Base-by-base conservation (phyloP, 1,140 invertebrate species). In the Formica selysi region DNA sequence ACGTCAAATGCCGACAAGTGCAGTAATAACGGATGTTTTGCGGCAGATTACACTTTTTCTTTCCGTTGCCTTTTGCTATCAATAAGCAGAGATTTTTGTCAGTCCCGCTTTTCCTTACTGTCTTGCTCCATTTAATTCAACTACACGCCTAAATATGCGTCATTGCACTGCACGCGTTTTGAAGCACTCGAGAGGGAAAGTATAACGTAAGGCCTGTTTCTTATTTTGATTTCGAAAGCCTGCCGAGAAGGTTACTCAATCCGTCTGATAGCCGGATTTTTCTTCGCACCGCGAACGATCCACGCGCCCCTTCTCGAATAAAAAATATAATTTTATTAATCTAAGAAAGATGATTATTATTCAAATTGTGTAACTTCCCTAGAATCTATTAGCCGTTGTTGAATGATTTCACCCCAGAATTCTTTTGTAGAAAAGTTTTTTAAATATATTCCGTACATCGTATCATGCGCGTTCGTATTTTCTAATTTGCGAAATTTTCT, bases 191-290 rank as follows among this genome's bases (percentile, higher is more conserved):
- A 83, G 79, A 83, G 79, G 54, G 79, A 83, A 83, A 83, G 79
- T 83, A 73, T 48, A 83, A 74, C 54, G 68, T 44, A 44, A 57
- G 36, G 68, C 38, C 11, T 51, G 68, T 74, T 83, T 83, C 79
- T 81, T 73, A 81, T 73, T 83, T 83, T 83, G 51, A 83, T 83
- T 83, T 83, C 79, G 79, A 83, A 83, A 83, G 68, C 44, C 11
- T 29, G 54, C 68, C 67, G 22, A 48, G 68, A 83, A 83, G 79
- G 38, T 83, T 83, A 74, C 68, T 29, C 68, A 83, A 83, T 41
- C 4, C 41, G 68, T 81, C 71, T 48, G 54, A 74, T 74, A 62
- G 38, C 62, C 38, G 38, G 48, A 61, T 57, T 74, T 83, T 83
- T 83, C 48, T 57, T 57, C 32, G 22, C 32, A 22, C 10, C 26